phyloP scores from a whole-genome alignment of 2,888 invertebrate species.

The Shargacucullia verbasci region DNA sequence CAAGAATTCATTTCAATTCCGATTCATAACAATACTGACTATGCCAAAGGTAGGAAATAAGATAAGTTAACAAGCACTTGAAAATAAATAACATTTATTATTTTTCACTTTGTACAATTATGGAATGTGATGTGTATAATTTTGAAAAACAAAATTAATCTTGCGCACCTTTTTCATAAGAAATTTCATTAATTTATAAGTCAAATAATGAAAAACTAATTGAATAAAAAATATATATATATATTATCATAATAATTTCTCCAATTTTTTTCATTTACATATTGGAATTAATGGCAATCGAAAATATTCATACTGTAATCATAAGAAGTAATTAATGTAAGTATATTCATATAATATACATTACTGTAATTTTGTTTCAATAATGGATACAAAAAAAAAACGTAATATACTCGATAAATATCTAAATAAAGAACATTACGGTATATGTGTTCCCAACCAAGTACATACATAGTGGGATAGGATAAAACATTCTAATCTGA shows the following conservation, averaged over 20 bases:
- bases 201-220: conserved; percentile 31
- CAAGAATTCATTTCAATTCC: conserved; percentile 60
- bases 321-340: conserved; percentile 13
- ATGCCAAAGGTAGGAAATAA: conserved; percentile 56
- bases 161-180: conserved; percentile 77
- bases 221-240: conserved; percentile 20
- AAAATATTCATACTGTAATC: conserved; percentile 35
- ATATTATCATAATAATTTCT: conserved; percentile 15
- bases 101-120: conserved; percentile 74
- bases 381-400: conserved; percentile 4
- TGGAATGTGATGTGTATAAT: conserved; percentile 85
- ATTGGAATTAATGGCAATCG: conserved; percentile 19
- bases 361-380: conserved; percentile 5
- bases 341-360: conserved; percentile 27
- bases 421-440: conserved; percentile 6
- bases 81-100: conserved; percentile 62
- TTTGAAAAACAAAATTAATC: conserved; percentile 62
- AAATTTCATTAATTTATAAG: conserved; percentile 54
- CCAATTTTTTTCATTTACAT: conserved; percentile 19
- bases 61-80: conserved; percentile 49
- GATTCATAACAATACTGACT: conserved; percentile 67
- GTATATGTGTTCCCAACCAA: conserved; percentile 21
- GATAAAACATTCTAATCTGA: conserved; percentile 25
- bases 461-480: conserved; percentile 18
- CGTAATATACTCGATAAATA: background rate